phyloP scores from a whole-genome alignment of 2,888 invertebrate species.

The Drosophila percnosoma region DNA sequence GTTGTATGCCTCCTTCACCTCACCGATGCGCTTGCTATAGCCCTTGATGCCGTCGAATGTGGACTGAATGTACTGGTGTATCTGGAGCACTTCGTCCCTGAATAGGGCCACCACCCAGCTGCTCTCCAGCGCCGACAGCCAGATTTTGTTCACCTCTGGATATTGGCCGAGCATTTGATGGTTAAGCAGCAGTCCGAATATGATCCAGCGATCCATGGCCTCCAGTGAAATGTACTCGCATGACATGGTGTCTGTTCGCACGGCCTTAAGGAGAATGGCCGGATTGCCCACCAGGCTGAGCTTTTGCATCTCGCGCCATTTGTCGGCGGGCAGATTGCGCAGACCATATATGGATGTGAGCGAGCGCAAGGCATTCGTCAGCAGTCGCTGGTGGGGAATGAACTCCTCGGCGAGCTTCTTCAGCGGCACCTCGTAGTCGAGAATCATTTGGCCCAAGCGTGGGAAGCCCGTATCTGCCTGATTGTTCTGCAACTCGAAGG shows the following conservation, averaged over 20 bases:
- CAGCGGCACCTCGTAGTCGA: constrained; percentile 98
- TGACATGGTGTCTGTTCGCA: constrained; percentile 97
- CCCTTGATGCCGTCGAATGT: constrained; percentile 98
- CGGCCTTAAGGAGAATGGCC: constrained; percentile 96
- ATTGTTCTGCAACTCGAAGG: constrained; percentile 97
- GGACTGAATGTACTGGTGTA: constrained; percentile 95
- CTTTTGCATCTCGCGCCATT: constrained; percentile 96
- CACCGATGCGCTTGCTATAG: constrained; percentile 95
- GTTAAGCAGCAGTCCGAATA: constrained; percentile 96
- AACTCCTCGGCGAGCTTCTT: constrained; percentile 99
- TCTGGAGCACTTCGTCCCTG: constrained; percentile 98
- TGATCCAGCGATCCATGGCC: constrained; percentile 98
- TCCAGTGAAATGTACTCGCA: constrained; percentile 99
- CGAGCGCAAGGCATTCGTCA: constrained; percentile 94
- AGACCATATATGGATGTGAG: constrained; percentile 94
- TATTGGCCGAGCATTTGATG: constrained; percentile 94
- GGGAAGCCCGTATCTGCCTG: constrained; percentile 97
- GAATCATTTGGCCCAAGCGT: constrained; percentile 97
- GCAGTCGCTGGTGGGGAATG: constrained; percentile 94
- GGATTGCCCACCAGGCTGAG: constrained; percentile 97
- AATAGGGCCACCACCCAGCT: constrained; percentile 98
- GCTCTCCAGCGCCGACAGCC: constrained; percentile 95
- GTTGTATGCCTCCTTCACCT: constrained; percentile 97
- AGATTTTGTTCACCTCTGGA: constrained; percentile 93
- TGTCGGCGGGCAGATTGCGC: constrained; percentile 96